Percentiles rank a stretch among this genome's conserved stretches.
Evolutionary conservation across 2,113 vertebrate genomes (phyloP).

Genomic region (Gymnobelideus leadbeateri): DNA sequence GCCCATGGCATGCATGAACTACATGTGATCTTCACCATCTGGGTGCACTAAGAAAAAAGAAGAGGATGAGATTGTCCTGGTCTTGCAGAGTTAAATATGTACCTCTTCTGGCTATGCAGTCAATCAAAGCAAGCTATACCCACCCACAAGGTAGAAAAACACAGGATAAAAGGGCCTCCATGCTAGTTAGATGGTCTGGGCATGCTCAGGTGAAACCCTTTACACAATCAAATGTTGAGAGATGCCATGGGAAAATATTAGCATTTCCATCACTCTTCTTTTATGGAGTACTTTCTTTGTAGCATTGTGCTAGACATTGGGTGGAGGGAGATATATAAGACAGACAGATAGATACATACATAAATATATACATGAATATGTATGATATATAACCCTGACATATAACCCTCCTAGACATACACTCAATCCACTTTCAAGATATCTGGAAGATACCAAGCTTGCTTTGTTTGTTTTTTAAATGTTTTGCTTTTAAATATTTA

Average conservation of each 20-base stretch:
- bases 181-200: background rate
- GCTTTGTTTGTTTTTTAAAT: slow-evolving; percentile 1
- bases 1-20: background rate
- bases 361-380: no score
- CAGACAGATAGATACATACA: no score
- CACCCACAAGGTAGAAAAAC: background rate
- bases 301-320: background rate
- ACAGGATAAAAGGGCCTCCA: background rate
- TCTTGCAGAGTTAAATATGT: background rate
- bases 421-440: background rate
- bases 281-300: background rate
- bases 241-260: background rate
- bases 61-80: background rate
- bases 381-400: no score
- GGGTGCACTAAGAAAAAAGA: background rate
- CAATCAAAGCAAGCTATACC: background rate
- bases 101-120: background rate
- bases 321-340: background rate
- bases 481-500: background rate
- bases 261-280: background rate
- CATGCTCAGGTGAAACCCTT: background rate
- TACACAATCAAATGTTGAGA: background rate
- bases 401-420: background rate
- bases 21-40: background rate
- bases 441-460: background rate